Conservation (phyloP, 2,888 invertebrate genomes). For the Octodonta nipae region DNA sequence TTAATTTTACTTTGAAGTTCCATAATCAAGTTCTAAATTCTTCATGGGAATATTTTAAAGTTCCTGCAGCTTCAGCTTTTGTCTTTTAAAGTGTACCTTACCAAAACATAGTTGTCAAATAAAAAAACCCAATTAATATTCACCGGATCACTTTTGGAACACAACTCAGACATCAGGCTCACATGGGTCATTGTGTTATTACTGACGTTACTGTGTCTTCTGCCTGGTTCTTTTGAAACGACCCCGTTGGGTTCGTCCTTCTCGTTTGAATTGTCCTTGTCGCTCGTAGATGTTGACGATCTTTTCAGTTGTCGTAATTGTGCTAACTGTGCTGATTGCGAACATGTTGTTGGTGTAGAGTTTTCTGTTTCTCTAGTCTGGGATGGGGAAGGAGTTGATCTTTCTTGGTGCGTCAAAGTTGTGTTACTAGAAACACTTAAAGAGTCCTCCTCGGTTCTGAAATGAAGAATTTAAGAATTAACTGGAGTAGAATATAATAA, state of each 20-base stretch:
- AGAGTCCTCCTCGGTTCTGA: conserved; percentile 29
- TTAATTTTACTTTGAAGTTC: no score
- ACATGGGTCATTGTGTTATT: conserved; percentile 51
- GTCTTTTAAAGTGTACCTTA: no score
- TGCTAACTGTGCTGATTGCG: conserved; percentile 22
- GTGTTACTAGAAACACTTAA: conserved; percentile 29
- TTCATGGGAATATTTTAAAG: no score
- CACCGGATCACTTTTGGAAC: conserved; percentile 37
- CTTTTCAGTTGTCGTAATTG: conserved; percentile 10
- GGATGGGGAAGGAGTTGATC: conserved; percentile 10
- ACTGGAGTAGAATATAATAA: no score
- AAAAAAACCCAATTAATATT: no score
- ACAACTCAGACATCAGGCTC: conserved; percentile 32
- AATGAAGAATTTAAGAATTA: conserved; percentile 3
- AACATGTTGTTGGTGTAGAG: conserved; percentile 17
- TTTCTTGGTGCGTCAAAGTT: conserved; percentile 30
- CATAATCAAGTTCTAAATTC: no score
- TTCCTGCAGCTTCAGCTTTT: no score
- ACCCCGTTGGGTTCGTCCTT: conserved; percentile 16
- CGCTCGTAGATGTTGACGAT: conserved; percentile 21
- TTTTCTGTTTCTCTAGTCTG: conserved; percentile 24
- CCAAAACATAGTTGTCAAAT: no score
- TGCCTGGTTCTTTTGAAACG: conserved; percentile 4
- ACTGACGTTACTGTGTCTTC: conserved; percentile 40
- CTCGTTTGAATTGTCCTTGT: conserved; percentile 28